phyloP scores from a whole-genome alignment of 2,797 vertebrate species.

The Propithecus deckenii region DNA sequence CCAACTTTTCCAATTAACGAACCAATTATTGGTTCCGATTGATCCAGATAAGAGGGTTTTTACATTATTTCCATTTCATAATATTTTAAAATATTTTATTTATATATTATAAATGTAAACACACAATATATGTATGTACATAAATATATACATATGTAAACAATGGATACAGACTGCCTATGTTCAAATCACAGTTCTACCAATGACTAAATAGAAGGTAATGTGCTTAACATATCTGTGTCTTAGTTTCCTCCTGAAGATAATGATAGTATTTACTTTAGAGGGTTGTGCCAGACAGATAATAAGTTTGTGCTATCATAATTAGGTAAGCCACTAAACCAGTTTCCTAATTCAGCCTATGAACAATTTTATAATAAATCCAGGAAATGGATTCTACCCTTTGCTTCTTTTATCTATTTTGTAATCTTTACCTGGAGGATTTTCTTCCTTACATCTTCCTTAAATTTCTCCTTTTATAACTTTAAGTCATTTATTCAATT shows the following conservation, averaged over 20 bases:
- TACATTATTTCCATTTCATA: background rate
- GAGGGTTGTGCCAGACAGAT: background rate
- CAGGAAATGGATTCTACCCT: background rate
- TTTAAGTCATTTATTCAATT: conserved; percentile 49
- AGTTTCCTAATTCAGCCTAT: background rate
- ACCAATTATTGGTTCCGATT: background rate
- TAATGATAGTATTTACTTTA: background rate
- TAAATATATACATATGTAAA: background rate
- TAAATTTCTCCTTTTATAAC: conserved; percentile 16
- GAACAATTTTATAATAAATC: conserved; percentile 17
- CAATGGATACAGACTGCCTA: background rate
- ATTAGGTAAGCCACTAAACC: background rate
- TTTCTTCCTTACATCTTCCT: background rate
- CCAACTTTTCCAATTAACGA: conserved; percentile 3
- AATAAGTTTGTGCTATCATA: background rate
- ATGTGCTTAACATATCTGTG: background rate
- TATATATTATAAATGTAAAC: background rate
- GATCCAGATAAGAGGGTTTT: background rate
- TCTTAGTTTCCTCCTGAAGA: conserved; percentile 5
- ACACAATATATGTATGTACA: background rate
- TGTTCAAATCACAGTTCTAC: background rate
- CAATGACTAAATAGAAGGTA: background rate
- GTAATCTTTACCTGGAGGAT: background rate
- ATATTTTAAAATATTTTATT: background rate
- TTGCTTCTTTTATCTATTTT: background rate